phyloP scores from a whole-genome alignment of 2,113 vertebrate species.

The Salvelinus alpinus region DNA sequence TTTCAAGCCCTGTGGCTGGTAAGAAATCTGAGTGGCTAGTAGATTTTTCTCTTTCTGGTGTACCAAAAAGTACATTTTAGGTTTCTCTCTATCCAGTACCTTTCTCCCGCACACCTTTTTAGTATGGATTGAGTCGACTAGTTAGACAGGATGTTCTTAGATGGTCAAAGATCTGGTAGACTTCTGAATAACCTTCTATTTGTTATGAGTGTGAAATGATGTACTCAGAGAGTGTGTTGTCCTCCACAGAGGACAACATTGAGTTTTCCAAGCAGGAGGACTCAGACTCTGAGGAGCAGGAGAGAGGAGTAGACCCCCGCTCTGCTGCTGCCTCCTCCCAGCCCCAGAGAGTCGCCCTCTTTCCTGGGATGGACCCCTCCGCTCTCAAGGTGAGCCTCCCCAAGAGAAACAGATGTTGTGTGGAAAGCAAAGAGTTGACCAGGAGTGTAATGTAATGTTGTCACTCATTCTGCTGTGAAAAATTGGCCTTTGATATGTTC shows the following conservation, averaged over 20 bases:
- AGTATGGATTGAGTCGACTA: background rate
- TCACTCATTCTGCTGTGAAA: no score
- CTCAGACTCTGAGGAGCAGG: constrained; percentile 62
- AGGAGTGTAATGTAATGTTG: background rate
- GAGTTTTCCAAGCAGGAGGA: constrained; percentile 50
- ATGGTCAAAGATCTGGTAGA: background rate
- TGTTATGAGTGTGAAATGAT: no score
- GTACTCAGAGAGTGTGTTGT: background rate
- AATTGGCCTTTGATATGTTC: constrained; percentile 20
- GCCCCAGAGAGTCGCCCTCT: constrained; percentile 82
- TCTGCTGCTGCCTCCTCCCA: constrained; percentile 56
- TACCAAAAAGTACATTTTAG: no score
- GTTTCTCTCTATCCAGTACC: no score
- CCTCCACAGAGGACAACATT: constrained; percentile 61
- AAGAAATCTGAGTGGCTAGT: no score
- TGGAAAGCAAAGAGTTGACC: background rate
- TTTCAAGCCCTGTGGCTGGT: no score
- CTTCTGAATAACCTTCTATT: background rate
- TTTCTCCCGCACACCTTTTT: background rate
- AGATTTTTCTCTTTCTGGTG: no score
- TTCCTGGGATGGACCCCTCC: constrained; percentile 87
- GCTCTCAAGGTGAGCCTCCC: constrained; percentile 81
- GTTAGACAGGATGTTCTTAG: background rate
- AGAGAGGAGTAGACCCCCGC: constrained; percentile 42
- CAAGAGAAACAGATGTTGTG: background rate